Evolutionary conservation across 2,113 vertebrate species (phyloP).

Genomic region (Percina caprodes): DNA sequence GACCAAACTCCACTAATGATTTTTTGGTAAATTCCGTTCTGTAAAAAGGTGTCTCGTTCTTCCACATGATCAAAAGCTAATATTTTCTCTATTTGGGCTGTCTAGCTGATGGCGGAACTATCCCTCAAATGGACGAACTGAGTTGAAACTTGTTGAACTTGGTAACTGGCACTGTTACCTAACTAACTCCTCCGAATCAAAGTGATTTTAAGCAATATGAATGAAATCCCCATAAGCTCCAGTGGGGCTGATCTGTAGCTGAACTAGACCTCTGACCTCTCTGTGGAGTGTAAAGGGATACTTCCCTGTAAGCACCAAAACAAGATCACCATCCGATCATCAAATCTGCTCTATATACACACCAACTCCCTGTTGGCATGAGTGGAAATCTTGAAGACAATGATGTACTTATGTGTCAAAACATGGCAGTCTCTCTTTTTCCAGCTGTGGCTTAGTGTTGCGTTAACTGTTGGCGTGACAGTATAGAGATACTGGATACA

Average conservation of each 20-base stretch:
- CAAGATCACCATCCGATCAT: slow-evolving; percentile 3
- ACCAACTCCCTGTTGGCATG: slow-evolving; percentile 5
- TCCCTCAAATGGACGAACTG: neutral
- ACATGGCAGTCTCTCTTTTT: slow-evolving; percentile 11
- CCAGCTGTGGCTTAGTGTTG: neutral
- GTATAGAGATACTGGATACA: neutral
- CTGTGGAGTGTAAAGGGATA: neutral
- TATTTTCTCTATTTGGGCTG: neutral
- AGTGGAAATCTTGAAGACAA: slow-evolving; percentile 12
- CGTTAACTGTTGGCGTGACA: slow-evolving; percentile 12
- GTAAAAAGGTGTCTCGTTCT: neutral
- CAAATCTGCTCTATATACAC: neutral
- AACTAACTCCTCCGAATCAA: neutral
- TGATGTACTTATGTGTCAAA: slow-evolving; percentile 13
- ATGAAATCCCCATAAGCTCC: neutral
- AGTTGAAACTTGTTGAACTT: neutral
- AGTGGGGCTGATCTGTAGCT: neutral
- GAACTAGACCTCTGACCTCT: slow-evolving; percentile 12
- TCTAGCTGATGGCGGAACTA: neutral
- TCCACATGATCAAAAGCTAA: neutral
- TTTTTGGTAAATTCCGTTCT: neutral
- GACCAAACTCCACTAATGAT: neutral
- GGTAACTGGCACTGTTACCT: neutral
- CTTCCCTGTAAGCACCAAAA: neutral
- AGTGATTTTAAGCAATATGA: neutral